Evolutionary conservation across 2,888 invertebrate species (phyloP).

Genomic region (Pantelozetes paolii): DNA sequence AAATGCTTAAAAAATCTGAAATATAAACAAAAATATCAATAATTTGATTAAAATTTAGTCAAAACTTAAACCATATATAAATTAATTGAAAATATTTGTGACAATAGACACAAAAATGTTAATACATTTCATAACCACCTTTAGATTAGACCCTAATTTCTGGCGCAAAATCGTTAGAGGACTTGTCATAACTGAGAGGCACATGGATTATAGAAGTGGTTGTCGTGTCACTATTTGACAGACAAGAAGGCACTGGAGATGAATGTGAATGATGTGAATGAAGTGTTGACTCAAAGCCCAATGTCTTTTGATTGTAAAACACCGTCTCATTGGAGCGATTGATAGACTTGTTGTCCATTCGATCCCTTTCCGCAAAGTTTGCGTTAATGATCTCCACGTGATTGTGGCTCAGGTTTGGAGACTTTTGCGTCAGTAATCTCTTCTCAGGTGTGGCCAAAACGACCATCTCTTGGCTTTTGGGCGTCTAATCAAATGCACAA

Average conservation of each 20-base stretch:
- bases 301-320: slow-evolving; percentile 17
- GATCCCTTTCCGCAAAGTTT: background rate
- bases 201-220: slow-evolving; percentile 30
- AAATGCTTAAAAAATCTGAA: too few relatives aligned
- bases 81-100: too few relatives aligned
- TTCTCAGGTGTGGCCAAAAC: slow-evolving; percentile 39
- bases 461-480: slow-evolving; percentile 44
- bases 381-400: slow-evolving; percentile 27
- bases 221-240: slow-evolving; percentile 20
- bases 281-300: background rate
- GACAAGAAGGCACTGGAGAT: slow-evolving; percentile 33
- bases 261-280: slow-evolving; percentile 23
- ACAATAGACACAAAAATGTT: too few relatives aligned
- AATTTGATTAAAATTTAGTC: too few relatives aligned
- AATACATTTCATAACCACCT: too few relatives aligned
- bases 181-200: slow-evolving; percentile 30
- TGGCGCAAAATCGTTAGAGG: slow-evolving; percentile 21
- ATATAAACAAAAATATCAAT: too few relatives aligned
- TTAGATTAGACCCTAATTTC: too few relatives aligned
- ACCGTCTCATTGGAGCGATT: background rate
- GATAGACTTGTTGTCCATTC: background rate
- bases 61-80: too few relatives aligned
- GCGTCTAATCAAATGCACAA: background rate
- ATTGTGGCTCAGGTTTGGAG: slow-evolving; percentile 22
- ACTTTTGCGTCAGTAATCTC: slow-evolving; percentile 10